phyloP scores from a whole-genome alignment of 2,888 invertebrate species.

The Synanthedon formicaeformis region DNA sequence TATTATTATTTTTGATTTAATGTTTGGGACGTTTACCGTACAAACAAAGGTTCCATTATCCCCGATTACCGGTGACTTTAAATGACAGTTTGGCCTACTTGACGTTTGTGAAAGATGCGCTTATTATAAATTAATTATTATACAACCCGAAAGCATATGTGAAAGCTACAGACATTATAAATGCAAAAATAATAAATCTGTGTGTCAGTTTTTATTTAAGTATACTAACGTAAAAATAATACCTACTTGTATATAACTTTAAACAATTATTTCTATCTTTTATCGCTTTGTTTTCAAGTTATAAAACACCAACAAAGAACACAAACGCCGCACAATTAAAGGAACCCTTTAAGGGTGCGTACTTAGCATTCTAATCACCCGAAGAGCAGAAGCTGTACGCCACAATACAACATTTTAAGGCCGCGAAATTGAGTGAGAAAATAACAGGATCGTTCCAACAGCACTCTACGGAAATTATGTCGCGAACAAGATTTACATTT shows the following conservation, averaged over 20 bases:
- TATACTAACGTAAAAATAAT: no score
- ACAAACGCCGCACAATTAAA: conserved; percentile 47
- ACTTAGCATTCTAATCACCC: conserved; percentile 63
- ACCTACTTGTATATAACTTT: conserved; percentile 3
- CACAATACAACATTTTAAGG: conserved; percentile 54
- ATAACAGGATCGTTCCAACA: conserved; percentile 33
- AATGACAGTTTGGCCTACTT: no score
- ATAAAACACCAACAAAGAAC: neutral
- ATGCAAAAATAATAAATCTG: no score
- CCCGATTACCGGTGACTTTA: no score
- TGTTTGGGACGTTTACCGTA: no score
- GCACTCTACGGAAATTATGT: conserved; percentile 33
- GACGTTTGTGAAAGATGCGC: no score
- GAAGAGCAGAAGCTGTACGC: conserved; percentile 39
- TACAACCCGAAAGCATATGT: neutral
- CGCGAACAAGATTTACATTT: conserved; percentile 20
- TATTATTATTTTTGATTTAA: no score
- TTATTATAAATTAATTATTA: neutral
- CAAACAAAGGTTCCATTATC: no score
- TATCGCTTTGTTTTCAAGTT: conserved; percentile 1
- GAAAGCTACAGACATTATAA: no score
- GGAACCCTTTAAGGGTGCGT: conserved; percentile 46
- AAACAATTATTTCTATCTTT: conserved; percentile 3
- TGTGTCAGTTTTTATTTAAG: no score
- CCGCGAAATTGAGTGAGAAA: conserved; percentile 57